Base-by-base conservation (phyloP, 2,113 vertebrate species). In the Hystrix brachyura region DNA sequence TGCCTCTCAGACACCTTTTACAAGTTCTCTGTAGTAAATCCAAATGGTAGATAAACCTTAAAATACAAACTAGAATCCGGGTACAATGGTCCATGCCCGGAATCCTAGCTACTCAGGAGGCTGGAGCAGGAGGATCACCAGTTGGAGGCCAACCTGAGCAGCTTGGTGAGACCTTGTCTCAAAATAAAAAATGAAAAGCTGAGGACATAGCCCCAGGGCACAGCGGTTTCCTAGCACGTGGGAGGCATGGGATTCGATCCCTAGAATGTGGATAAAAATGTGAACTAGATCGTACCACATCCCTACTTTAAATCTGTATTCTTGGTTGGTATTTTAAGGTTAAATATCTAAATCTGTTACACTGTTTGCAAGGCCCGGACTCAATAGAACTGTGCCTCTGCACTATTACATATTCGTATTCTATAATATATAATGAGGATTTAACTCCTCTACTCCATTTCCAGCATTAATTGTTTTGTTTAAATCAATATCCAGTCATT, bases 401-500 rank as follows among this genome's bases (percentile, higher is more conserved):
- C 85, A 57, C 13, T 55, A 43, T 53, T 13, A 90, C 17, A 7
- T n/a, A 78, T 32, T 67, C 48, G 18, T 64, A 90, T 59, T 93
- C 38, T 90, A 60, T 2, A 94, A 59, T 13, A 9, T 46, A 80
- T 62, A 76, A 71, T 71, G 12, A 84, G 5, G 7, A 60, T 62
- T 81, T 76, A 82, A 53, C 21, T 64, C 18, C 90, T 55, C 67
- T 81, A n/a, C 8, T 51, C 2, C 5, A 32, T 12, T 64, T 69
- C 8, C 7, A 86, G 59, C 10, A 51, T 69, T 78, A 81, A 57
- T 67, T 71, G 43, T 86, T 95, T 76, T 59, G 21, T 55, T 96
- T 90, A 84, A 91, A 71, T 94, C 9, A 82, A 17, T 71, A 71
- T 48, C 83, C 1, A 81, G 21, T 81, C 38, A 91, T 74, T 78